phyloP scores from a whole-genome alignment of 2,797 vertebrate genomes.

The Danio jaintianensis region DNA sequence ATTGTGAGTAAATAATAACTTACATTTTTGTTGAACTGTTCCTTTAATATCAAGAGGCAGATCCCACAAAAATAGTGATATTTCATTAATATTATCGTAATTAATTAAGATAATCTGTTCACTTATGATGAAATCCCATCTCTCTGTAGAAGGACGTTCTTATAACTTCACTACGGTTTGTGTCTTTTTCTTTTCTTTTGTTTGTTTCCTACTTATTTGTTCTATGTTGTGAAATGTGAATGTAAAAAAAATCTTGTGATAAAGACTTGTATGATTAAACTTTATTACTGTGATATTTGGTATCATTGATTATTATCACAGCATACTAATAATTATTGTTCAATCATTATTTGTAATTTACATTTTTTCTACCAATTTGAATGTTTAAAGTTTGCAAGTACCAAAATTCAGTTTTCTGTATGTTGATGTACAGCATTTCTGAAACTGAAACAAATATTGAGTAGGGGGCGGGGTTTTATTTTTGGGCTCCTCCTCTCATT shows the following conservation, averaged over 20 bases:
- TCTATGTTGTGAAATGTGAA: constrained; percentile 42
- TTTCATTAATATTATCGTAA: constrained; percentile 29
- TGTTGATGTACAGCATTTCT: no score
- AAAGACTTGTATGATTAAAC: constrained; percentile 30
- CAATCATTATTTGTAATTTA: no score
- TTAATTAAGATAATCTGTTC: constrained; percentile 22
- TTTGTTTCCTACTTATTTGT: constrained; percentile 31
- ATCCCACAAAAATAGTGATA: constrained; percentile 2
- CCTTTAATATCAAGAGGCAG: background rate
- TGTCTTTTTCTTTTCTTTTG: constrained; percentile 13
- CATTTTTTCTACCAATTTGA: no score
- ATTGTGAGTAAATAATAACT: constrained; percentile 2
- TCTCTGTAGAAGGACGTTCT: constrained; percentile 12
- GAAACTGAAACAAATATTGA: no score
- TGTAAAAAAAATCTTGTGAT: constrained; percentile 35
- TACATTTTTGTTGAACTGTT: background rate
- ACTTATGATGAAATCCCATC: constrained; percentile 6
- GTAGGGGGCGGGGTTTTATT: no score
- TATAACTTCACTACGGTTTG: constrained; percentile 32
- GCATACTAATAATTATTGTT: no score
- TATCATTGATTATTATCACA: background rate
- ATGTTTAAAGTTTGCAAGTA: no score
- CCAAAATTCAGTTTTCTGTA: no score
- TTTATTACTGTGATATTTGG: constrained; percentile 33
- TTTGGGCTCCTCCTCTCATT: no score